phyloP scores from a whole-genome alignment of 1,140 invertebrate species.

The Saxidomus purpurata region DNA sequence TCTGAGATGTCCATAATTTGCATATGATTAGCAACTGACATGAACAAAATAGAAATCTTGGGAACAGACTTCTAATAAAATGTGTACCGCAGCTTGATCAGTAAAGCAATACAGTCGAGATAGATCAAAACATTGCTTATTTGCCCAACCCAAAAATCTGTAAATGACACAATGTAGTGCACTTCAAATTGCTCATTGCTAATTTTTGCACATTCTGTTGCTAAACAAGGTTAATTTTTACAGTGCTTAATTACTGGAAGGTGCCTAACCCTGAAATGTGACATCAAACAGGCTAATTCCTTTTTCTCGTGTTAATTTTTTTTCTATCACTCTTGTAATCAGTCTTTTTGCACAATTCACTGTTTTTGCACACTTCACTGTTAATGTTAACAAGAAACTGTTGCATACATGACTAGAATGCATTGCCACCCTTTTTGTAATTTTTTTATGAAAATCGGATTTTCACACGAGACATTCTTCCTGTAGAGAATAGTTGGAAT shows the following conservation, averaged over 20 bases:
- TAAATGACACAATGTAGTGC: not conserved
- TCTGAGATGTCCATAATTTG: constrained; percentile 65
- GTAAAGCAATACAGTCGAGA: not conserved
- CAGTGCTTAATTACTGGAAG: not conserved
- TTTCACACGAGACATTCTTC: too few relatives aligned
- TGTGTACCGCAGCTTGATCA: not conserved
- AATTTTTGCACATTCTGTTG: not conserved
- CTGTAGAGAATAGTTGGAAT: too few relatives aligned
- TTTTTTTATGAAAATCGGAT: too few relatives aligned
- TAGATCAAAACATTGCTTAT: not conserved
- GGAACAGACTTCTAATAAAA: constrained; percentile 18
- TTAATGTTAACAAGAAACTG: not conserved
- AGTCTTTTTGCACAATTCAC: not conserved
- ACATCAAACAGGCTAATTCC: not conserved
- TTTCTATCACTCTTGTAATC: not conserved
- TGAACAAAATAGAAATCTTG: constrained; percentile 46
- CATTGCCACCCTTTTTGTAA: too few relatives aligned
- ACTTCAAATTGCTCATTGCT: not conserved
- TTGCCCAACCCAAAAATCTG: not conserved
- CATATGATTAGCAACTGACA: constrained; percentile 61
- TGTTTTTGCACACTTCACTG: not conserved
- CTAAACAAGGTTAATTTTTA: not conserved
- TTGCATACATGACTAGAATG: not conserved
- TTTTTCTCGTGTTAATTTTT: not conserved
- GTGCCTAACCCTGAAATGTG: not conserved